Base-by-base conservation (phyloP, 1,140 invertebrate genomes). In the Cyclargus thomasi region DNA sequence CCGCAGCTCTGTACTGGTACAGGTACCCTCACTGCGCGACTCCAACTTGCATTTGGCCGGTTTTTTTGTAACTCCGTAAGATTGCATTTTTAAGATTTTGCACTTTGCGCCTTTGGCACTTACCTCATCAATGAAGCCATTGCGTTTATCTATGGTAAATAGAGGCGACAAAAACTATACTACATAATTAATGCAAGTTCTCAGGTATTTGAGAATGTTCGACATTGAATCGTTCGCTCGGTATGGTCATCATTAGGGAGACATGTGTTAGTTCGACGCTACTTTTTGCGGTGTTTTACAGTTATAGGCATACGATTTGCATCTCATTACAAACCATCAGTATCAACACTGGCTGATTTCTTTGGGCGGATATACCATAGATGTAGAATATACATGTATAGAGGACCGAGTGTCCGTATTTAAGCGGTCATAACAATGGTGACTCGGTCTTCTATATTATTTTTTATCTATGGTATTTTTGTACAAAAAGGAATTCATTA, bases 121-220 rank as follows among this genome's bases (percentile, higher is more conserved):
- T 47, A 14, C 14, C 8, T 14, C 39, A 16, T 47, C 39, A 47
- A 47, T 47, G 14, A 14, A 47, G 39, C 14, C 0, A 47, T 47
- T 47, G 39, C 39, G 39, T 47, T 29, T 47, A 11, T 47, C 39
- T 8, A 47, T 47, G 39, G 39, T 47, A 14, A 0, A 8, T 47
- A 29, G 29, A 29, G 29, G 29, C 29, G 29, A 29, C 39, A 47
- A 47, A 47, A 47, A 47, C 11, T 47, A 11, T 16, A 2, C 11
- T 47, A 8, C 29, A 3, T 35, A 47, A 47, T 47, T 47, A 47
- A 47, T 47, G 36, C 36, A 47, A 14, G 39, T 47, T 47, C 39
- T 14, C 39, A 47, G 39, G 39, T 47, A 47, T 47, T 47, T 47
- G 39, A 47, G 39, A 47, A 47, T 47, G 39, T 47, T 47, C 39